Base-by-base conservation (phyloP, 2,113 vertebrate species). In the Pygathrix nemaeus region DNA sequence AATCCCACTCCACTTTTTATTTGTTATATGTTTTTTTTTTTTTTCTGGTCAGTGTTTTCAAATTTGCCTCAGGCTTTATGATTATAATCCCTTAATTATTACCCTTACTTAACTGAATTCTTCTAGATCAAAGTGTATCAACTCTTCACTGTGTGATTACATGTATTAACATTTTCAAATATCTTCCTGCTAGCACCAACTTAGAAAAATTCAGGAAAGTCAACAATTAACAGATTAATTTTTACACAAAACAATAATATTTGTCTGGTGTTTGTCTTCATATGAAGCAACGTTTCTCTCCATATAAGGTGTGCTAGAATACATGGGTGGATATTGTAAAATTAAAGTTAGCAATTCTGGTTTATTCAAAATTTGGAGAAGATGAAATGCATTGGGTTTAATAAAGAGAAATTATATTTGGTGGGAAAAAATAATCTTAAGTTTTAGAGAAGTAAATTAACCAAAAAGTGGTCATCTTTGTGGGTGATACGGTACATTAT, bases 141-240 rank as follows among this genome's bases (percentile, higher is more conserved):
- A 48, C 38, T 85, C 7, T 84, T 73, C 2, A 50, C 8, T 86
- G 3, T 38, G 20, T 57, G 25, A 73, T 61, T 82, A 32, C 20
- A 82, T 64, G 30, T 30, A 27, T 40, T 73, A 73, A 80, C 43
- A 88, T 90, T 79, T 96, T 96, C 40, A 97, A 86, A 90, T 57
- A 66, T 59, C 43, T 68, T 88, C 1, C 6, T 8, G 43, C 9
- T 10, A 80, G 25, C 6, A 94, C 4, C 23, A 90, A 27, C 79
- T 96, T 27, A 88, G 72, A 68, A 88, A 91, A 86, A 27, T 66
- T 78, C 2, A 52, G 78, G 18, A 72, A 89, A 64, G 6, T 82
- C 72, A 68, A 82, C 16, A 93, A 18, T 57, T 93, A 30, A 48
- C 27, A 55, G 8, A 72, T 27, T 32, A 8, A 14, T 59, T 10